These are phyloP conservation scores for Rhinolophus ferrumequinum DNA, from an alignment of 2,113 vertebrate species.

Conservation along the genomic window DNA sequence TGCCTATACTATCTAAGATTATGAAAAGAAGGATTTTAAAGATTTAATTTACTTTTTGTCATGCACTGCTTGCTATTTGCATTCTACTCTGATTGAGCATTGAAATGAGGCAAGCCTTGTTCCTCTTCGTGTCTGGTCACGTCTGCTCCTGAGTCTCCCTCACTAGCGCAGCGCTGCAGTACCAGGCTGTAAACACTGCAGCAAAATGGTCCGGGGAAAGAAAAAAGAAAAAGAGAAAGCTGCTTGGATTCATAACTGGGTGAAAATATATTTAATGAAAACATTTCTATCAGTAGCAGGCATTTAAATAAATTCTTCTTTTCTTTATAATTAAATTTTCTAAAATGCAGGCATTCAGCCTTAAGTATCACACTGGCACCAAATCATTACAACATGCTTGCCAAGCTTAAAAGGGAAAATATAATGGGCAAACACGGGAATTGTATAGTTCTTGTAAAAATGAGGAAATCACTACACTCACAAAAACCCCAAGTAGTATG, in stretches of 20 bases:
- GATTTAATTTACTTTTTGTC: conserved; percentile 73
- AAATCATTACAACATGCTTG: conserved; percentile 41
- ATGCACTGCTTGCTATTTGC: conserved; percentile 70
- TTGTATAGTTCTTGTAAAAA: conserved; percentile 63
- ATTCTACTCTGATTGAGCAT: conserved; percentile 62
- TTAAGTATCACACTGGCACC: conserved; percentile 59
- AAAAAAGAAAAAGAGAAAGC: background rate
- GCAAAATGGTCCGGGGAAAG: conserved; percentile 1
- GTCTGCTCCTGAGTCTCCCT: conserved; percentile 36
- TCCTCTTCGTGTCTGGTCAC: conserved; percentile 78
- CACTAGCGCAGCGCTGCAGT: background rate
- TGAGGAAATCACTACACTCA: conserved; percentile 50
- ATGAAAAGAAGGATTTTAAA: conserved; percentile 71
- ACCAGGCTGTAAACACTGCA: conserved; percentile 35
- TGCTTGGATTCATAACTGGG: conserved; percentile 20
- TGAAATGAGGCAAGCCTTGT: conserved; percentile 70
- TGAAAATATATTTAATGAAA: conserved; percentile 72
- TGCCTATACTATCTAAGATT: conserved; percentile 53
- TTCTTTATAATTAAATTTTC: conserved; percentile 74
- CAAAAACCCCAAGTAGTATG: conserved; percentile 32
- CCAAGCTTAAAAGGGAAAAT: conserved; percentile 64
- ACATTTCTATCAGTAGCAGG: conserved; percentile 52
- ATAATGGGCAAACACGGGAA: conserved; percentile 55
- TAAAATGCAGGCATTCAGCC: conserved; percentile 65
- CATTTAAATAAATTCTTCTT: conserved; percentile 61